Evolutionary conservation across 1,140 invertebrate species (phyloP).

Genomic region (Plodia interpunctella): DNA sequence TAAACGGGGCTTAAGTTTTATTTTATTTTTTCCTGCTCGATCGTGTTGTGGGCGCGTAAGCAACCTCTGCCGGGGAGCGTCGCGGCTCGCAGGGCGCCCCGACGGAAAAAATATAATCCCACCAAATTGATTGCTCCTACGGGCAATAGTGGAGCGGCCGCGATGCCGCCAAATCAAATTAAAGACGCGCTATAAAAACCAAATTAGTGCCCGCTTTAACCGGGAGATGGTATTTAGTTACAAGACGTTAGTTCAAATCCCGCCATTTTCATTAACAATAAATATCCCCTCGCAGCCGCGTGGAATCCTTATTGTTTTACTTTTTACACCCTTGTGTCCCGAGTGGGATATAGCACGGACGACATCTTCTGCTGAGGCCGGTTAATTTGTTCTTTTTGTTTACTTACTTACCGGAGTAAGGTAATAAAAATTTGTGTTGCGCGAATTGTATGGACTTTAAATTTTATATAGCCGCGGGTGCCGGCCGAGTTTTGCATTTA

Average conservation of each 20-base stretch:
- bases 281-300: constrained; percentile 72
- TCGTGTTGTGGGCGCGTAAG: constrained; percentile 42
- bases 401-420: constrained; percentile 65
- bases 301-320: constrained; percentile 76
- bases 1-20: constrained; percentile 78
- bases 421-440: constrained; percentile 77
- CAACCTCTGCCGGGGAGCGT: constrained; percentile 34
- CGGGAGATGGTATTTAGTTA: constrained; percentile 76
- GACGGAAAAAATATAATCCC: constrained; percentile 76
- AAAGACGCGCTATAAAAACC: constrained; percentile 78
- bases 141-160: constrained; percentile 69
- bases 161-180: constrained; percentile 78
- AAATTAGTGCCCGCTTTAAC: constrained; percentile 78
- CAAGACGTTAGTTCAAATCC: constrained; percentile 78
- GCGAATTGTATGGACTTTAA: constrained; percentile 75
- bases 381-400: constrained; percentile 75
- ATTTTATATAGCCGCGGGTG: constrained; percentile 68
- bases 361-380: constrained; percentile 52
- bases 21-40: constrained; percentile 73
- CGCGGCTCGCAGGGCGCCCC: constrained; percentile 47
- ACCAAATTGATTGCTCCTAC: constrained; percentile 76
- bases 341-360: constrained; percentile 46
- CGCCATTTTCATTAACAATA: constrained; percentile 78
- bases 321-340: constrained; percentile 76
- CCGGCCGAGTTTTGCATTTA: constrained; percentile 70